A percentile compares a stretch with the other conserved stretches of the same genome.
Conservation (phyloP, 2,888 invertebrate genomes). For the Amblyteles armatorius region DNA sequence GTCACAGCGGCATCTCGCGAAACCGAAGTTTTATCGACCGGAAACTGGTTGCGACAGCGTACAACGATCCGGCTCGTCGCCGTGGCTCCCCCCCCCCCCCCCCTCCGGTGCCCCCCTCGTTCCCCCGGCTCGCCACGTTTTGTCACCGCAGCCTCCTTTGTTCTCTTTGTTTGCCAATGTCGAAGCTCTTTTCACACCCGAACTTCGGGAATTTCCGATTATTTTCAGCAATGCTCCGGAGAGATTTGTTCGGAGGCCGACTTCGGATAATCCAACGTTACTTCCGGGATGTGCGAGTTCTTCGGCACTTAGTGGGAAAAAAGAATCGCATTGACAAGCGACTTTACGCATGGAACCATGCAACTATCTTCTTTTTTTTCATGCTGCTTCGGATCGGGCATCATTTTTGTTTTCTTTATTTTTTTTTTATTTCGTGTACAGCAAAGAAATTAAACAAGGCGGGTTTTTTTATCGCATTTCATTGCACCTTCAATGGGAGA, state of each 20-base stretch:
- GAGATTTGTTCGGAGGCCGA: not conserved
- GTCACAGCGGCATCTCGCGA: conserved; percentile 66
- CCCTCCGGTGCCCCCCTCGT: not conserved
- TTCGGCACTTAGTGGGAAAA: not conserved
- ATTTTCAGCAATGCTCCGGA: not conserved
- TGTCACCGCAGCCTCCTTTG: not conserved
- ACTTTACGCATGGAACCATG: not conserved
- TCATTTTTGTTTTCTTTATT: not conserved
- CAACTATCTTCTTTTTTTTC: not conserved
- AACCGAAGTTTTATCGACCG: conserved; percentile 70
- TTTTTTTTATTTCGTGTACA: not conserved
- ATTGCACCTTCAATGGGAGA: no score
- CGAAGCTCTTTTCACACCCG: not conserved
- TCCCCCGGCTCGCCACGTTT: not conserved
- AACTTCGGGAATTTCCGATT: not conserved
- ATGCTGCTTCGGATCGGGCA: not conserved
- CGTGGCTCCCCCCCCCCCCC: conserved; percentile 72
- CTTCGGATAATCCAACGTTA: not conserved
- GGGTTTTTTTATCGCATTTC: no score
- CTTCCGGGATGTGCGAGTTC: not conserved
- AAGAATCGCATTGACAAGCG: not conserved
- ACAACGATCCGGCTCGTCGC: conserved; percentile 37
- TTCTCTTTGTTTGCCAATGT: conserved; percentile 12
- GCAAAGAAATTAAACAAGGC: not conserved
- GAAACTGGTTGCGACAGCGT: conserved; percentile 69